Evolutionary conservation across 2,888 invertebrate species (phyloP).

Genomic region (Orthosia incerta): DNA sequence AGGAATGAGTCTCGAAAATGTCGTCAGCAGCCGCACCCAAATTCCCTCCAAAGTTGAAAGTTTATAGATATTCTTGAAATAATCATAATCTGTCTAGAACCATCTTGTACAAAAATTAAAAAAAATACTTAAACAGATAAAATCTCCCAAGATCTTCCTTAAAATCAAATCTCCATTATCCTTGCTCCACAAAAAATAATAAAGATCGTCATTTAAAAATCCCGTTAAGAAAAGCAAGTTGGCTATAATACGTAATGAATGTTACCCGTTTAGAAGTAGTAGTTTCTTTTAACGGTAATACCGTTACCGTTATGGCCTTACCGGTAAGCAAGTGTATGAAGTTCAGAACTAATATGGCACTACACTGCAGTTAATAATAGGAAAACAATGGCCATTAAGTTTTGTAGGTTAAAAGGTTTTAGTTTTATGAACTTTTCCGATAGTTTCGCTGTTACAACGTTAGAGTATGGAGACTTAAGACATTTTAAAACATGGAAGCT

Average conservation of each 20-base stretch:
- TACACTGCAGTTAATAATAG: slow-evolving; percentile 32
- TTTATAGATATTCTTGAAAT: background rate
- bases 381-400: slow-evolving; percentile 43
- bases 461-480: too few relatives aligned
- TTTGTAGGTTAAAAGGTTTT: slow-evolving; percentile 42
- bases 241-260: slow-evolving; percentile 67
- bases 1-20: too few relatives aligned
- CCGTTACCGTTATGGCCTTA: slow-evolving; percentile 49
- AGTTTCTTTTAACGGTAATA: slow-evolving; percentile 81
- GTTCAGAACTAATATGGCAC: slow-evolving; percentile 52
- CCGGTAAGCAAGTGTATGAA: slow-evolving; percentile 62
- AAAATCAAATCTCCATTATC: slow-evolving; percentile 44
- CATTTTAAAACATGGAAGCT: background rate
- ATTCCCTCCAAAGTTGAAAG: too few relatives aligned
- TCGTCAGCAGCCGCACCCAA: too few relatives aligned
- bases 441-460: slow-evolving; percentile 1
- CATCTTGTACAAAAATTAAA: background rate
- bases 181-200: slow-evolving; percentile 42
- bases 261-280: slow-evolving; percentile 73
- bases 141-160: background rate
- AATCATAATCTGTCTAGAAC: background rate
- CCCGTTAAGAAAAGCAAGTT: slow-evolving; percentile 65
- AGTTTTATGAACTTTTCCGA: slow-evolving; percentile 4
- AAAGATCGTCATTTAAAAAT: slow-evolving; percentile 61
- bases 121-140: background rate